Evolutionary conservation across 23 tunicate genomes (phyloP), one percentile per base, ranked within the genome.

Genomic region (Oikopleura dioica): DNA sequence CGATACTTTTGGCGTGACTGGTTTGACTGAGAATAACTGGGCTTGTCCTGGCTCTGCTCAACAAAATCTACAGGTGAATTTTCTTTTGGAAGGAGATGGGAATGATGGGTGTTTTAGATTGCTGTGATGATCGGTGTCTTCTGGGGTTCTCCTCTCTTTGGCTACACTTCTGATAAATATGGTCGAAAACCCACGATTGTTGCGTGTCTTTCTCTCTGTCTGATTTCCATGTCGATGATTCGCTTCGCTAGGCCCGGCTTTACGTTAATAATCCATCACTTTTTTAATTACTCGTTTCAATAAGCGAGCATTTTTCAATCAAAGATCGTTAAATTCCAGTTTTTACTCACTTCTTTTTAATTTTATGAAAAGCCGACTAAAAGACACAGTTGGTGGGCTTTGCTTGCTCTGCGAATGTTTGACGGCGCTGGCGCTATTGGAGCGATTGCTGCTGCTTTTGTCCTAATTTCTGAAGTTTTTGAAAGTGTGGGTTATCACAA

Each of bases 81-180:
- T 63, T 44, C 21, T n/a, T n/a, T n/a, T n/a, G n/a, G n/a, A n/a
- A n/a, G n/a, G n/a, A n/a, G n/a, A n/a, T n/a, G n/a, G n/a, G n/a
- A n/a, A n/a, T n/a, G n/a, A n/a, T n/a, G n/a, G n/a, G n/a, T 63
- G 16, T 28, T 28, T 12, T 21, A 63, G 72, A 63, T 63, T 63
- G 72, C 72, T 24, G 72, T 63, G 4, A 63, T 63, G 72, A 31
- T 63, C 26, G 72, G 72, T 63, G 72, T 63, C 16, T 63, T 63
- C 33, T 63, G 72, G 72, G 72, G 72, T 23, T 63, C 72, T 24
- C 72, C 72, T 16, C 5, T 63, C 16, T 63, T 63, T 63, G 72
- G 72, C 2, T 63, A 31, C 30, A 63, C 72, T 4, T 63, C 72
- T 23, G 72, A 63, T 28, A 63, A 24, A 21, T 63, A 63, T 31